Base-by-base conservation (phyloP, 2,888 invertebrate genomes). In the Drosophila atripex region DNA sequence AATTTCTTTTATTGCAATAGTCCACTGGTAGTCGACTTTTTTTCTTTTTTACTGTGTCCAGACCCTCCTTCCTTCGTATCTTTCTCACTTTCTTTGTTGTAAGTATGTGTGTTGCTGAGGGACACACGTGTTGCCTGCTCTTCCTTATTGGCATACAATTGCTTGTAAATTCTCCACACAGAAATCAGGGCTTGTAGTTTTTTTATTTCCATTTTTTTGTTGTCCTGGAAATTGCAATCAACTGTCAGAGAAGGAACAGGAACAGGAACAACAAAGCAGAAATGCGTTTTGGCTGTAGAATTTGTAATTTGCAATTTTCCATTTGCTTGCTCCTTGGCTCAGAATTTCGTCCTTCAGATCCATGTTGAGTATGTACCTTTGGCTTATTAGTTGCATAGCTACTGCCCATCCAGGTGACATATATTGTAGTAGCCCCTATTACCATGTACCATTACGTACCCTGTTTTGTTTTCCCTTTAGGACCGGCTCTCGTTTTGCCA, bases 1-100 rank as follows among this genome's bases (percentile, higher is more conserved):
- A 80, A 83, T 83, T 86, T 73, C 75, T 76, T 75, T 83, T 83
- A 83, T 86, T 83, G 84, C 78, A 63, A 60, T 61, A 77, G 79
- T 73, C 63, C 59, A 68, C 54, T 79, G 72, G 71, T 54, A 60
- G 70, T 70, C 77, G 73, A 77, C 59, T 52, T 73, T 74, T 51
- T 51, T 57, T 64, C 60, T 45, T 72, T 57, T 59, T 11, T 16
- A n/a, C n/a, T 32, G 8, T n/a, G 9, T 3, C n/a, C 53, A 23
- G 28, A 16, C 50, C 45, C 41, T 54, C 32, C 9, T 50, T 38
- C 14, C 45, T 18, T 30, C 50, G 8, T 23, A 30, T 35, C 30
- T 43, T 12, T 50, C 32, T 21, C 25, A 43, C 9, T 38, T 35
- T 21, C 11, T 49, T 46, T 21, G 7, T 43, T 18, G 18, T 41